Evolutionary conservation across 2,113 vertebrate species (phyloP), one percentile per base, ranked within the genome.

Genomic region (Gymnogyps californianus): DNA sequence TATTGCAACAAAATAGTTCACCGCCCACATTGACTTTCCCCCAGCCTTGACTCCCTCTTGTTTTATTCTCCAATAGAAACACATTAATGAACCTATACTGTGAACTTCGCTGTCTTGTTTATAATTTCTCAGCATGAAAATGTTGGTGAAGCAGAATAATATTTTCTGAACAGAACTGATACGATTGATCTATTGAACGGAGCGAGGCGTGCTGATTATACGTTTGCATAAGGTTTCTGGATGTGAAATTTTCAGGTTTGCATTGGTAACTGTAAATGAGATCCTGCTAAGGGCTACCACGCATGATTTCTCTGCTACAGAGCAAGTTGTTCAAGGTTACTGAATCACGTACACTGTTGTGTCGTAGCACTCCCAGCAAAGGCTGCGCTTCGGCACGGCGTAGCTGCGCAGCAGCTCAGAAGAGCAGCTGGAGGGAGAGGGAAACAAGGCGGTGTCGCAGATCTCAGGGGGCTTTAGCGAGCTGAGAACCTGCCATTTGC

Each of bases 371-470:
- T 24, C 38, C 55, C 75, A 59, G 83, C 40, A n/a, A 59, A 65
- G 83, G 51, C 80, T 82, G 32, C 0, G 2, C 17, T 28, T 62
- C 6, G 1, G 14, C 40, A 10, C 1, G 0, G 28, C 1, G 1
- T 16, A 36, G 34, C 40, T 17, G n/a, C 78, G 42, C 52, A 20
- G 74, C 31, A 17, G 61, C 74, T 64, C 49, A 7, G 46, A 44
- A 46, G 25, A 84, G 62, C 83, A 54, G 76, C 42, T 78, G 81
- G 16, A 86, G 34, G 28, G 31, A 86, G 59, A 34, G 26, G 34
- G 46, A 67, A 52, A 55, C 34, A 15, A 62, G 40, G 20, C 0
- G 4, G 31, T 36, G 25, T 7, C 9, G 0, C 0, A 0, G 38
- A 40, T 40, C 83, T 64, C 32, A 7, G 29, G 9, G 49, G 74